phyloP scores from a whole-genome alignment of 2,797 vertebrate species.

The Poeciliopsis infans region DNA sequence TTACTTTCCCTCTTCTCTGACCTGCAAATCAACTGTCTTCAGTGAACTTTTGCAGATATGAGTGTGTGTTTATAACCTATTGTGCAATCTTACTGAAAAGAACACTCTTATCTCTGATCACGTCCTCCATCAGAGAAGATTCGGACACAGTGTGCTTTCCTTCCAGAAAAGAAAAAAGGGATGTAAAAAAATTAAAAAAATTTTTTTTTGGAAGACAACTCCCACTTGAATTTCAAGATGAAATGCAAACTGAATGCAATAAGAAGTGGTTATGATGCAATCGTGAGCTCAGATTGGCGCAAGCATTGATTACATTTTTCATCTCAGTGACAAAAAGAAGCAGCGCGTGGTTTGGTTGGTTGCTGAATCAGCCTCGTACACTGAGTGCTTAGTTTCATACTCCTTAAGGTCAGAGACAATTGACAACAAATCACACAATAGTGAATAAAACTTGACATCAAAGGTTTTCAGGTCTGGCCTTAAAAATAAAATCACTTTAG shows the following conservation, averaged over 20 bases:
- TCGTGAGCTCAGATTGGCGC: background rate
- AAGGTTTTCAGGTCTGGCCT: constrained; percentile 14
- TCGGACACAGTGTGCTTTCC: constrained; percentile 38
- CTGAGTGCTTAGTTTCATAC: constrained; percentile 8
- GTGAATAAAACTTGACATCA: constrained; percentile 2
- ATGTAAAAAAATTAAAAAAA: no score
- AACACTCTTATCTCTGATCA: constrained; percentile 51
- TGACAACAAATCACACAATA: background rate
- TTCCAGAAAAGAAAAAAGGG: constrained; percentile 9
- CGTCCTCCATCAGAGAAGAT: constrained; percentile 24
- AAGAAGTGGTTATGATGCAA: constrained; percentile 26
- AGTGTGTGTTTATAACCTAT: constrained; percentile 24
- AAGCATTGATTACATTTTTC: constrained; percentile 38
- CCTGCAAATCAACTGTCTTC: constrained; percentile 29
- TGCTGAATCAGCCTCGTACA: constrained; percentile 19
- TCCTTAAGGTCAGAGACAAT: constrained; percentile 14
- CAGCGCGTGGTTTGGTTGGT: background rate
- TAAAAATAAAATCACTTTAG: background rate
- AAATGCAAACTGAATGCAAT: constrained; percentile 34
- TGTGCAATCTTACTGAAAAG: constrained; percentile 42
- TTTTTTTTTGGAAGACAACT: constrained; percentile 3
- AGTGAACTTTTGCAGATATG: constrained; percentile 22
- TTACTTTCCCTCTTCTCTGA: constrained; percentile 27
- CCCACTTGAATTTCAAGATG: constrained; percentile 32
- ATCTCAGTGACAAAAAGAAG: constrained; percentile 24